phyloP scores from a whole-genome alignment of 2,797 vertebrate genomes.

The Ciconia nigra region DNA sequence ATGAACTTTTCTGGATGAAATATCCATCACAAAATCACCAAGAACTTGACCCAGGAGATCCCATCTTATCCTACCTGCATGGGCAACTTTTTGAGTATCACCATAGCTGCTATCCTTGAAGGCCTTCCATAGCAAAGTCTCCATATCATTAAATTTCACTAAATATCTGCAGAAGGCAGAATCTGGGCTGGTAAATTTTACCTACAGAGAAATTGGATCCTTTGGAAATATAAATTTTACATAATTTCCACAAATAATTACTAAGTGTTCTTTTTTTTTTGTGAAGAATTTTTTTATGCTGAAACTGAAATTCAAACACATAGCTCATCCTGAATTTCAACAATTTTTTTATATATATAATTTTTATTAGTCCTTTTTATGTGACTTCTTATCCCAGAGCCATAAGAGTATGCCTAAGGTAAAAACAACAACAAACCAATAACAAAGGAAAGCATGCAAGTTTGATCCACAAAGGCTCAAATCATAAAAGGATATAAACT shows the following conservation, averaged over 20 bases:
- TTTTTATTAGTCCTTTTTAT: neutral
- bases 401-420: neutral
- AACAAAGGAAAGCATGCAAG: neutral
- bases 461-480: neutral
- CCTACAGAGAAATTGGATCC: neutral
- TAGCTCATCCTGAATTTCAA: neutral
- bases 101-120: neutral
- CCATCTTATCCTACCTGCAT: neutral
- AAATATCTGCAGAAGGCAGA: neutral
- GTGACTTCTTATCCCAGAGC: neutral
- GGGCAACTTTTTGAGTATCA: neutral
- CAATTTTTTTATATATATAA: neutral
- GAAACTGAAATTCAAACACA: neutral
- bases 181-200: neutral
- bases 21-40: neutral
- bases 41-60: neutral
- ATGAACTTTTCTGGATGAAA: neutral
- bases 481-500: neutral
- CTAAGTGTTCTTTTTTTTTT: fast-evolving
- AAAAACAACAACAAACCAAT: neutral
- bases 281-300: neutral
- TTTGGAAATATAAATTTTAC: neutral
- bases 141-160: neutral
- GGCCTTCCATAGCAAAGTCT: neutral
- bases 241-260: neutral